Base-by-base conservation (phyloP, 2,113 vertebrate species). In the Hemiprocne comata region DNA sequence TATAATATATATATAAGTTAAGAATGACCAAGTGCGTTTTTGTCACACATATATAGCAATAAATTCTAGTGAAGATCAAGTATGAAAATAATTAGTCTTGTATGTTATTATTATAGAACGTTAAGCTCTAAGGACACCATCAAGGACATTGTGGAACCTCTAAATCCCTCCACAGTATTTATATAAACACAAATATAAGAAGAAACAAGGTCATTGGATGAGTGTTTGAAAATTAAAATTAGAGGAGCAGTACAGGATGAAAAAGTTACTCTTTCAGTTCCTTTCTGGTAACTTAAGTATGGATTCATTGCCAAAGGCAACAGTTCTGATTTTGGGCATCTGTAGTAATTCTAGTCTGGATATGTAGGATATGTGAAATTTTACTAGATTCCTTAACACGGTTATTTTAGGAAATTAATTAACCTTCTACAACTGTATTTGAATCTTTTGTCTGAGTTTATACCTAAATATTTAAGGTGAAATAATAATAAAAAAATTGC, bases 181-280 rank as follows among this genome's bases (percentile, higher is more conserved):
- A 73, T 9, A 78, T 13, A 34, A 79, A 57, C 46, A 65, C 10
- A 91, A 84, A 38, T n/a, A 73, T 3, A 61, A 58, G 36, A 65
- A 11, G 17, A 58, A 11, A 73, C 13, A 74, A 64, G 31, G 79
- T 48, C 31, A 58, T 73, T 55, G 67, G n/a, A 72, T 12, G 10
- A 66, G 14, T 31, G 20, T 36, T 94, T 79, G 88, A 96, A 88
- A 90, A 66, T 42, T 66, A 51, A 95, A 87, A 50, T 58, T 65
- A 88, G 38, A 60, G 28, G 13, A 85, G 24, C 14, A 44, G 42
- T 24, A 53, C 10, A 69, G 48, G 38, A 87, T 11, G 9, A n/a
- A 66, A 54, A 83, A 83, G 48, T 53, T 83, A 57, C 46, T 58
- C 46, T 28, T 85, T 61, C 70, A 31, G 69, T 48, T 86, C 34